These are phyloP conservation scores for Centropristis striata DNA, from an alignment of 2,113 vertebrate species.

Conservation along the genomic window DNA sequence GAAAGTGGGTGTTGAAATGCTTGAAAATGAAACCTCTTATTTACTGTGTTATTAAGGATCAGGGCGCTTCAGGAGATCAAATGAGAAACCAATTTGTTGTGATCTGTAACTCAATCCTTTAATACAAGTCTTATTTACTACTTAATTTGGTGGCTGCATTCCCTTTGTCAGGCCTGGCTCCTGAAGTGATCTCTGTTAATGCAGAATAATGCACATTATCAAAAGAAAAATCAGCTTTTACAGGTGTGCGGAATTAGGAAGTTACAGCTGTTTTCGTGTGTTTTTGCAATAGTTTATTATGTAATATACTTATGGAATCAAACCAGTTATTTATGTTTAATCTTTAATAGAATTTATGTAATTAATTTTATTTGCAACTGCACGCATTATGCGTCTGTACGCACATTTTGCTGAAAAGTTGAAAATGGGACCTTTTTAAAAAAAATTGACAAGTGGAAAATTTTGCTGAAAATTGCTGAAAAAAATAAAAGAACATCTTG, in stretches of 20 bases:
- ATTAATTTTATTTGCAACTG: neutral
- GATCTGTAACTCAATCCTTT: constrained; percentile 67
- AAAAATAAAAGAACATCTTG: no score
- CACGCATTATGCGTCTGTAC: no score
- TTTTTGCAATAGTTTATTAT: neutral
- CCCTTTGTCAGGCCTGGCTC: constrained; percentile 23
- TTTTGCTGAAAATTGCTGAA: no score
- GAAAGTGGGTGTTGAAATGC: neutral
- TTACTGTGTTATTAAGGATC: constrained; percentile 51
- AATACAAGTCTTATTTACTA: constrained; percentile 63
- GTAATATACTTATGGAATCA: neutral
- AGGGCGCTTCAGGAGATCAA: constrained; percentile 40
- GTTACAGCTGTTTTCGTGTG: neutral
- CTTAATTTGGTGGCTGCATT: constrained; percentile 42
- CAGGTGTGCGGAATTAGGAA: neutral
- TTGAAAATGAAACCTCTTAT: constrained; percentile 14
- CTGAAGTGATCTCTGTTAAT: constrained; percentile 20
- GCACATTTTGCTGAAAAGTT: neutral
- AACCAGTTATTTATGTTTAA: neutral
- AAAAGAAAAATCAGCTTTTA: neutral
- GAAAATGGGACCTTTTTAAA: no score
- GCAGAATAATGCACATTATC: neutral
- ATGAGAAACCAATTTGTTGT: constrained; percentile 53
- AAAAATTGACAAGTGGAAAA: no score
- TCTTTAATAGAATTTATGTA: neutral